Evolutionary conservation across 2,888 invertebrate species (phyloP).

Genomic region (Epinotia brunnichana): DNA sequence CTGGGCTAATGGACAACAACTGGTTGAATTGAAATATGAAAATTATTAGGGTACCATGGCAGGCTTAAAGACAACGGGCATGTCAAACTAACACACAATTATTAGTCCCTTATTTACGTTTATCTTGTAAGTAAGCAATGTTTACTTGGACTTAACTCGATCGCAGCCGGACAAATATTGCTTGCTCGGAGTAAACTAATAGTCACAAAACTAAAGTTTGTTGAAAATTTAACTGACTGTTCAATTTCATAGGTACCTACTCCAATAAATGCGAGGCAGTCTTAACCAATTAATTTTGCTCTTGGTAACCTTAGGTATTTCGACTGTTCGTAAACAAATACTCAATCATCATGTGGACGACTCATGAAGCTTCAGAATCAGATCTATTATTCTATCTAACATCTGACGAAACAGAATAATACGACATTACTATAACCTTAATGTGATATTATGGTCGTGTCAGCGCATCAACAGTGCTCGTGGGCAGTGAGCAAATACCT

Average conservation of each 20-base stretch:
- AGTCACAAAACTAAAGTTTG: background rate
- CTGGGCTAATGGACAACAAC: background rate
- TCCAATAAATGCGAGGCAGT: no score
- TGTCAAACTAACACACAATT: background rate
- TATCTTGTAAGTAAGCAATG: background rate
- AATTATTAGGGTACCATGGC: background rate
- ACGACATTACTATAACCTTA: constrained; percentile 27
- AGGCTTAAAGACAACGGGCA: background rate
- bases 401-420: constrained; percentile 34
- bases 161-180: background rate
- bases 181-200: background rate
- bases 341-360: background rate
- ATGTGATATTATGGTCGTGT: constrained; percentile 34
- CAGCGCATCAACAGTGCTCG: constrained; percentile 47
- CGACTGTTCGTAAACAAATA: no score
- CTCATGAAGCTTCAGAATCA: background rate
- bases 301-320: no score
- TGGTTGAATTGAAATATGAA: background rate
- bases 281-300: no score
- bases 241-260: no score
- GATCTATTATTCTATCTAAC: constrained; percentile 19
- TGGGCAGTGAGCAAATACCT: constrained; percentile 54
- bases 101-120: background rate
- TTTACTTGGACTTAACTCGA: background rate
- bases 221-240: background rate